A percentile compares a stretch with the other conserved stretches of the same genome.
Evolutionary conservation across 2,888 invertebrate species (phyloP).

Genomic region (Plemyria rubiginata): DNA sequence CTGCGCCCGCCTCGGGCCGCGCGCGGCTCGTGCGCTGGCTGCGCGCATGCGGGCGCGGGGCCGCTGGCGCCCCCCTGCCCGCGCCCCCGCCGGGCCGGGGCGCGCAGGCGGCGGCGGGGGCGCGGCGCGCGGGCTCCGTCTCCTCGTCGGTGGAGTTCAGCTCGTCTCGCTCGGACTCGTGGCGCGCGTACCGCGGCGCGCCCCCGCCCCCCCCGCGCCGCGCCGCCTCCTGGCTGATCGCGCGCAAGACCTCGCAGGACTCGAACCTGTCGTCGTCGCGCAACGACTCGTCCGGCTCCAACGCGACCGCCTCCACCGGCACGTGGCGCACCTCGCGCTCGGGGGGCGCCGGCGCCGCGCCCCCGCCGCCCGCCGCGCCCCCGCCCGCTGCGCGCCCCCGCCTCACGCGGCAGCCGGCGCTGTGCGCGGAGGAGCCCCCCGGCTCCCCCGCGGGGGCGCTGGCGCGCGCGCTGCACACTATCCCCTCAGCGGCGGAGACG

Average conservation of each 20-base stretch:
- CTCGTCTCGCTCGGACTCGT: slow-evolving; percentile 94
- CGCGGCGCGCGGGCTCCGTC: slow-evolving; percentile 90
- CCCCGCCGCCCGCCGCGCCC: slow-evolving; percentile 89
- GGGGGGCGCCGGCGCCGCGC: slow-evolving; percentile 89
- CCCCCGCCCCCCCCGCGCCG: slow-evolving; percentile 92
- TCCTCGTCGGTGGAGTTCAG: slow-evolving; percentile 96
- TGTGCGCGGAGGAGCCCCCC: slow-evolving; percentile 89
- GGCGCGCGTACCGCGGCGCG: slow-evolving; percentile 89
- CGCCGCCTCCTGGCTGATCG: slow-evolving; percentile 94
- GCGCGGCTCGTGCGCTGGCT: slow-evolving; percentile 70
- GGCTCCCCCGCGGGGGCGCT: slow-evolving; percentile 57
- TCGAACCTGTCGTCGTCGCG: slow-evolving; percentile 95
- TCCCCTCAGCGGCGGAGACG: slow-evolving; percentile 74
- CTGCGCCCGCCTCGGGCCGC: slow-evolving; percentile 87
- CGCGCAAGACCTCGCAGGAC: slow-evolving; percentile 96
- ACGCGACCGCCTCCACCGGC: slow-evolving; percentile 94
- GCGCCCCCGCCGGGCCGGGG: slow-evolving; percentile 58
- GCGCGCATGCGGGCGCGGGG: slow-evolving; percentile 62
- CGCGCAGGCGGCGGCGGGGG: slow-evolving; percentile 61
- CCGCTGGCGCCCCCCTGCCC: slow-evolving; percentile 85
- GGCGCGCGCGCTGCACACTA: slow-evolving; percentile 68
- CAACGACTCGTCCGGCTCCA: slow-evolving; percentile 96
- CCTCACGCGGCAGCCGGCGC: slow-evolving; percentile 91
- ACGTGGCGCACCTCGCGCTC: slow-evolving; percentile 95
- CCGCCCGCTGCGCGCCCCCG: slow-evolving; percentile 92